Percentiles rank a stretch among this genome's conserved stretches.
phyloP scores from a whole-genome alignment of 2,797 vertebrate species.

The Smutsia temminckii region DNA sequence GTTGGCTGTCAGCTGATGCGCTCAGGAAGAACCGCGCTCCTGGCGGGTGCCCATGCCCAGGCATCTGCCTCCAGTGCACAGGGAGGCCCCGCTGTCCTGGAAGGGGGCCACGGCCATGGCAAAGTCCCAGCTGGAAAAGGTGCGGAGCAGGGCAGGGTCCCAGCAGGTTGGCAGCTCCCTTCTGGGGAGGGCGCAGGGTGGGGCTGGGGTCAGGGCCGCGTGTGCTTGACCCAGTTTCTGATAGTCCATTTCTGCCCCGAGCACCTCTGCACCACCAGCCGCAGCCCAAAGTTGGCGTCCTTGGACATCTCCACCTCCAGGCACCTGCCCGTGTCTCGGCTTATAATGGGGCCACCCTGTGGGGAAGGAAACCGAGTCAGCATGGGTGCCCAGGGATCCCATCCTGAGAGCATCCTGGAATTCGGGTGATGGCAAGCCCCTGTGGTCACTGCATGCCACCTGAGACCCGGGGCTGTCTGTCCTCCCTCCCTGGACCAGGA shows the following conservation, averaged over 20 bases:
- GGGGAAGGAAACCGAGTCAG: not conserved
- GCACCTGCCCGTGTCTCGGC: conserved; percentile 95
- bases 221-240: conserved; percentile 96
- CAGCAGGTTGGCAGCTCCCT: too few species aligned
- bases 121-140: not conserved
- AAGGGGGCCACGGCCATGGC: not conserved
- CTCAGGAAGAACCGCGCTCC: conserved; percentile 78
- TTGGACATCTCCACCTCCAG: conserved; percentile 98
- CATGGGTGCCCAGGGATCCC: accelerated
- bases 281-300: conserved; percentile 96
- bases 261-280: conserved; percentile 96
- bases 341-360: conserved; percentile 97
- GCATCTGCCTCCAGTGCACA: not conserved
- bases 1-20: conserved; percentile 85
- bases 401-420: accelerated
- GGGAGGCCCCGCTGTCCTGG: not conserved
- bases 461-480: not conserved
- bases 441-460: not conserved
- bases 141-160: accelerated
- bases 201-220: conserved; percentile 88
- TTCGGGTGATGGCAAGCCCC: not conserved
- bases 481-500: not conserved
- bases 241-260: conserved; percentile 99
- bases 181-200: not conserved
- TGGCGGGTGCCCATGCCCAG: not conserved